phyloP scores from a whole-genome alignment of 2,113 vertebrate genomes.

The Acanthisitta chloris region DNA sequence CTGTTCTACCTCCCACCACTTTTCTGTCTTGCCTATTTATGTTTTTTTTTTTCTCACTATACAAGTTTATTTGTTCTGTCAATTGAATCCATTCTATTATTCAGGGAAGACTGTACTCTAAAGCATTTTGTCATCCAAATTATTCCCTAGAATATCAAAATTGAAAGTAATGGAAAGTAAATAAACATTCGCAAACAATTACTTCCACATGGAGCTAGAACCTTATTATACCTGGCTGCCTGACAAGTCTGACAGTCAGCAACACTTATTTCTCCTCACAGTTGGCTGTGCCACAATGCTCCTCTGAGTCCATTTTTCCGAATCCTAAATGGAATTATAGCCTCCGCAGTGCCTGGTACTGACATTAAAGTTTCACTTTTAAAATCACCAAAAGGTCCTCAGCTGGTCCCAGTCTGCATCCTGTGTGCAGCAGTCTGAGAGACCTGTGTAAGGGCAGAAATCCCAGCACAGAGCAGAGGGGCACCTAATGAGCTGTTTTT shows the following conservation, averaged over 20 bases:
- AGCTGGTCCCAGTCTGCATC: not conserved
- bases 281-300: not conserved
- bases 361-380: not conserved
- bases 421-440: not conserved
- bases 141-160: conserved; percentile 19
- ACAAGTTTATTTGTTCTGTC: conserved; percentile 47
- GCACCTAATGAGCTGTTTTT: not conserved
- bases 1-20: conserved; percentile 13
- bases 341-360: not conserved
- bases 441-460: not conserved
- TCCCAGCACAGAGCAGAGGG: not conserved
- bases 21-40: conserved; percentile 41
- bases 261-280: not conserved
- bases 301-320: not conserved
- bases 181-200: conserved; percentile 41
- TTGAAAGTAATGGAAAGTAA: conserved; percentile 29
- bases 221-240: conserved; percentile 12
- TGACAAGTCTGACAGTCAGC: conserved; percentile 48
- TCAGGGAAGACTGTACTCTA: not conserved
- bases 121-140: conserved; percentile 29
- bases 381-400: not conserved
- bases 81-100: conserved; percentile 20
- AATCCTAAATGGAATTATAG: not conserved
- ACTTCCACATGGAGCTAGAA: conserved; percentile 18
- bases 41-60: not conserved